Evolutionary conservation across 2,797 vertebrate genomes (phyloP), one percentile per base, ranked within the genome.

Genomic region (Chaunax sp.): DNA sequence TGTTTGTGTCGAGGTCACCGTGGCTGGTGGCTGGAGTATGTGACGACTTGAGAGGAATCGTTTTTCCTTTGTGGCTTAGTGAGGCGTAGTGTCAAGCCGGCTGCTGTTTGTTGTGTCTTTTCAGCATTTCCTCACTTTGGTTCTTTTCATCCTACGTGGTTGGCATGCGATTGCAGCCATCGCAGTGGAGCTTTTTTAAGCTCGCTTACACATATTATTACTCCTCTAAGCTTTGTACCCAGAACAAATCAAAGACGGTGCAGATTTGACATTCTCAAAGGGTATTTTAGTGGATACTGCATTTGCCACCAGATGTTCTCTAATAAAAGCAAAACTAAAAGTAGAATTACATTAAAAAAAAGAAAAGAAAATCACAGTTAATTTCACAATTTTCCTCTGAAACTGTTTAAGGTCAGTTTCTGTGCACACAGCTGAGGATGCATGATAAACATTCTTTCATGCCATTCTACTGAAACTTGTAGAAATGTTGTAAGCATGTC

Each of bases 101-200:
- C 63, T 37, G 67, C 75, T 65, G 57, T 73, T 76, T 82, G 62
- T 71, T 67, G 59, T 69, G 64, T 30, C 49, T 76, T 75, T 62
- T 72, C 14, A 62, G 37, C 61, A 18, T 64, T 3, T 3, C 16
- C 54, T 61, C 35, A 45, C 4, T 69, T 71, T 65, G 20, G 68
- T 71, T 37, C 20, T 16, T 18, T 77, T 73, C 45, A 62, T 46
- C 46, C 63, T 18, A 22, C 23, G 52, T 68, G 50, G 49, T 72
- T 64, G 40, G 50, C 55, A 57, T 26, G 3, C 43, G 38, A 49
- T 62, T 38, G 19, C 68, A 70, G 61, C 28, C n/a, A 14, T 74
- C 67, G 60, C 28, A 47, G 51, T 15, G 20, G 15, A 57, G 55
- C 25, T 37, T 49, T 43, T 69, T 41, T 55, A 67, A 69, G 51